A percentile compares a stretch with the other conserved stretches of the same genome.
Conservation (phyloP, 2,888 invertebrate genomes). For the Acanthopleura granulata region DNA sequence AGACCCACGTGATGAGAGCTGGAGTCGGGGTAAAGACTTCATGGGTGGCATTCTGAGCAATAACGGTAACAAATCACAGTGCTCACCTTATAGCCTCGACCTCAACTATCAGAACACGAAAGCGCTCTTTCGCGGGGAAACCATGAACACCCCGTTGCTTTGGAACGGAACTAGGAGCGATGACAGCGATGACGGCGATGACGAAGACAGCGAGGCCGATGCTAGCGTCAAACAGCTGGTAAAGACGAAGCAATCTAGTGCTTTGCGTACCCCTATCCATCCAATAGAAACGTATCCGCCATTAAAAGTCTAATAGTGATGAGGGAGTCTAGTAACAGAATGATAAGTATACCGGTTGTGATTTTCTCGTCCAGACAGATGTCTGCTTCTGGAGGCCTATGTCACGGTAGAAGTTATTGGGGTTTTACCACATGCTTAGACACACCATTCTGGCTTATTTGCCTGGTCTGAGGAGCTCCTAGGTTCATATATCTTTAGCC, state of each 20-base stretch:
- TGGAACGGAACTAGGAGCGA: not conserved
- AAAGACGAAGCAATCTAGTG: not conserved
- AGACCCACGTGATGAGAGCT: not conserved
- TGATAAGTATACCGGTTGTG: no score
- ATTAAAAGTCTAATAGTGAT: not conserved
- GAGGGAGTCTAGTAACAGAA: no score
- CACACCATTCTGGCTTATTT: no score
- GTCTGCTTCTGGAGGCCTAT: no score
- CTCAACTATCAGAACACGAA: slow-evolving; percentile 1
- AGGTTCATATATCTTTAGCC: no score
- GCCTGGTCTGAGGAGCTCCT: no score
- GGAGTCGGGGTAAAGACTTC: not conserved
- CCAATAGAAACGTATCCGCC: not conserved
- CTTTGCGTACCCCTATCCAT: not conserved
- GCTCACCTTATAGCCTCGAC: not conserved
- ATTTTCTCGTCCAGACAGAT: no score
- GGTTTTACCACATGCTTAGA: no score
- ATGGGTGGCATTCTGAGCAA: not conserved
- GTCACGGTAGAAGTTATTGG: no score
- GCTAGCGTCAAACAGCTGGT: not conserved
- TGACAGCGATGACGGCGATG: slow-evolving; percentile 11
- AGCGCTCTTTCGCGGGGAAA: not conserved
- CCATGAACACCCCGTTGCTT: not conserved
- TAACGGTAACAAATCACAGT: not conserved
- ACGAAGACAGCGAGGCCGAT: not conserved